Evolutionary conservation across 2,888 invertebrate species (phyloP), one percentile per base, ranked within the genome.

Genomic region (Cosmopolites sordidus): DNA sequence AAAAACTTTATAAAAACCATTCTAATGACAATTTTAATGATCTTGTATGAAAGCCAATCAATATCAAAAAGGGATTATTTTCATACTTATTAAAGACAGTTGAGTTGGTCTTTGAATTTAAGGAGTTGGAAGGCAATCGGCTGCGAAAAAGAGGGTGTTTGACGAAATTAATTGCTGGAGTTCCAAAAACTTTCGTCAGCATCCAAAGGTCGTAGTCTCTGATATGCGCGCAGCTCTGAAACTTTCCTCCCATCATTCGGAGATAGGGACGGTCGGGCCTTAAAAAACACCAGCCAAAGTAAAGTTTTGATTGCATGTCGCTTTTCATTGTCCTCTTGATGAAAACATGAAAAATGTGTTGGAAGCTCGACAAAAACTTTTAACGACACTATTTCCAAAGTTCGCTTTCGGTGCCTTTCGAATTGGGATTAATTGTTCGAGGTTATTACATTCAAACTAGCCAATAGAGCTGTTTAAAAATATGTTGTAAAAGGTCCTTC

Each of bases 231-330:
- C 39, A 39, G 12, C 40, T 15, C 22, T 15, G 38, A 47, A 47
- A 47, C 9, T 47, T 47, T 45, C 37, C 18, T 17, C 2, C 45
- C 16, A 45, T 45, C 45, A 29, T 30, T 43, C 38, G 45, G 22
- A 33, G 45, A 45, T 38, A 45, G 45, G 16, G 38, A 45, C 22
- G 22, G 22, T 3, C 22, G 22, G 15, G 15, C 47, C 39, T 16
- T 9, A 12, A 15, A 40, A 30, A 42, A 41, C 30, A 42, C 42
- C 30, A 30, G 48, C 14, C 33, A 18, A 17, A 14, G 30, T 15
- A 39, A 47, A 47, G 39, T 47, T 47, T 39, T 17, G 47, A 47
- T 47, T 39, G 47, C 38, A 47, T 47, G 47, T 47, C 40, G 39
- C 30, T 14, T 16, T 33, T 16, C 30, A 11, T 45, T 45, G 9